Evolutionary conservation across 2,797 vertebrate species (phyloP), one percentile per base, ranked within the genome.

Genomic region (Sebastes jordani): DNA sequence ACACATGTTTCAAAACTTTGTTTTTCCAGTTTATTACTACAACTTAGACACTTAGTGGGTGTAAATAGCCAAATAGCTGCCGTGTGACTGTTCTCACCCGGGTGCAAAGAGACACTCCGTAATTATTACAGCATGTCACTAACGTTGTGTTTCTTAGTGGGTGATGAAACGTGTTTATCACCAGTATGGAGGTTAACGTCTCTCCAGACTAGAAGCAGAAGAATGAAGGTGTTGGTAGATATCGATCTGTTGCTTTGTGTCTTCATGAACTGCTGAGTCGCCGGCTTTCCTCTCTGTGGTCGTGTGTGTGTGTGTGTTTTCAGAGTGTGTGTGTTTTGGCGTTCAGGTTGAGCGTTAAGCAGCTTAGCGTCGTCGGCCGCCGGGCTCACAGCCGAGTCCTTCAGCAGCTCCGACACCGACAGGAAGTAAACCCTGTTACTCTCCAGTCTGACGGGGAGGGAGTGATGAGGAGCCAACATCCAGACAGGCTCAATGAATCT

Each of bases 361-460:
- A 62, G 84, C 86, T 88, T 86, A 86, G 42, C 5, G 2, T 63
- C 9, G 16, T 18, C 4, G 14, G 52, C 38, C n/a, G 7, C 23
- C 6, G 27, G n/a, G 25, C 71, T 58, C 71, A 20, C 34, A 70
- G 76, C 60, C 29, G 18, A 60, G 61, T 61, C 61, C 14, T 42
- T 27, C 74, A 52, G 73, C 71, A 49, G 73, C 61, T 65, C 68
- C 3, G 4, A 58, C 62, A 7, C 69, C 63, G 74, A 71, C 71
- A 67, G 59, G 80, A 83, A 81, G 38, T 74, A 68, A 82, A 74
- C 59, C 38, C 64, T 56, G 74, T 68, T 11, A 65, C 59, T 11
- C 46, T 55, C 6, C 1, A 23, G 14, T 14, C 27, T 46, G 16
- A 58, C 30, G 6, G 11, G 3, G 25, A 6, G 66, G 49, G 58